Evolutionary conservation across 2,113 vertebrate species (phyloP).

Genomic region (Rhineura floridana): DNA sequence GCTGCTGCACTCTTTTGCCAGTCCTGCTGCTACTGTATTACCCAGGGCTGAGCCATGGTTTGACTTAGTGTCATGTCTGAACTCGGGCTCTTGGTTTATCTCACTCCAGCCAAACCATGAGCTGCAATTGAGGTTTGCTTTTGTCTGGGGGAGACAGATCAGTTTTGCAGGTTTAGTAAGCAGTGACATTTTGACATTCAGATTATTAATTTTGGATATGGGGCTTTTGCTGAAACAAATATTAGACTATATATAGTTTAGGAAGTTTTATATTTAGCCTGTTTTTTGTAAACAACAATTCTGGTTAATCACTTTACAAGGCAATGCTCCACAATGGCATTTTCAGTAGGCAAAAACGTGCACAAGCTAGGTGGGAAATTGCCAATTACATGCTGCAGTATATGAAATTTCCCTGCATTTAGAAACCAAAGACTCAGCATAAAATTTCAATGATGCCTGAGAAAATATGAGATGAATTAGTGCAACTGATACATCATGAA

Average conservation of each 20-base stretch:
- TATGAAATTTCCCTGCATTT: background rate
- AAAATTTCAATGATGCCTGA: background rate
- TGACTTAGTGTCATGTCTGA: too few species aligned
- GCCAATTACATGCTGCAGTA: background rate
- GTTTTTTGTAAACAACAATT: background rate
- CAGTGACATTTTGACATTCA: background rate
- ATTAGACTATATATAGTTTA: background rate
- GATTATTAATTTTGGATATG: background rate
- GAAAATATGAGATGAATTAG: background rate
- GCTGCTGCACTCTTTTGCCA: too few species aligned
- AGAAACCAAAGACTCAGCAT: background rate
- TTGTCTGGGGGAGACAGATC: too few species aligned
- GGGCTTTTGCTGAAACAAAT: background rate
- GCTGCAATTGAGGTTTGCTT: too few species aligned
- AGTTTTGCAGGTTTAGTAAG: background rate
- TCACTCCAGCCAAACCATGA: too few species aligned
- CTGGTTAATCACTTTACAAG: background rate
- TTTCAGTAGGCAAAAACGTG: background rate
- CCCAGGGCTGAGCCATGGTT: too few species aligned
- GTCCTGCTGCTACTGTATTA: too few species aligned
- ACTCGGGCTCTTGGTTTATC: too few species aligned
- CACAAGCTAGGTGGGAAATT: background rate
- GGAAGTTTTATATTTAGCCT: background rate
- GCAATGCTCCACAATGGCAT: background rate
- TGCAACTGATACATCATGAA: background rate